Percentiles rank a stretch among this genome's conserved stretches.
Conservation (phyloP, 2,113 vertebrate genomes). For the Caracal caracal region DNA sequence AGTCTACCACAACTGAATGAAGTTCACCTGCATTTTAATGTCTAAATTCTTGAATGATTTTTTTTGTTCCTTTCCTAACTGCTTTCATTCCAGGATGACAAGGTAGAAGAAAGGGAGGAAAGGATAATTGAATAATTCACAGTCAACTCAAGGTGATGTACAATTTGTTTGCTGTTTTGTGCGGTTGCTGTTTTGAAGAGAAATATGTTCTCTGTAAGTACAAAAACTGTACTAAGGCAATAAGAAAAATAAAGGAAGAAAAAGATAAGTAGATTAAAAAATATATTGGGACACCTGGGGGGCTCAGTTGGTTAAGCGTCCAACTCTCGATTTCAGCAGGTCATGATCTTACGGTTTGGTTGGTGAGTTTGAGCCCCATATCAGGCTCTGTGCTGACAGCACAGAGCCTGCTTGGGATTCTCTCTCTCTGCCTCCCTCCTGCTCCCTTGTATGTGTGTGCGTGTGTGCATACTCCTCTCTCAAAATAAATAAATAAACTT, state of each 20-base stretch:
- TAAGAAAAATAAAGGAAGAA: not conserved
- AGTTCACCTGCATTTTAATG: not conserved
- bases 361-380: too few species aligned
- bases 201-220: not conserved
- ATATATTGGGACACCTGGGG: too few species aligned
- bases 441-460: too few species aligned
- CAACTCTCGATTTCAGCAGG: too few species aligned
- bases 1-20: not conserved
- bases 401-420: too few species aligned
- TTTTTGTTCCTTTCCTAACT: not conserved
- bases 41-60: not conserved
- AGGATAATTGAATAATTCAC: not conserved
- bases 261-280: not conserved
- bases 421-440: too few species aligned
- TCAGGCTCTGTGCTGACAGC: too few species aligned
- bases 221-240: not conserved
- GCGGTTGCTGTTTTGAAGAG: not conserved
- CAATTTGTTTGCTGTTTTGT: not conserved
- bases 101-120: not conserved
- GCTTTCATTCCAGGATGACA: not conserved
- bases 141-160: accelerated
- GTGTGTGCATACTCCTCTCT: too few species aligned
- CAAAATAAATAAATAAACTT: too few species aligned
- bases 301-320: too few species aligned
- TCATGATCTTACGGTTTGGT: too few species aligned